phyloP scores from a whole-genome alignment of 1,140 invertebrate genomes.

The Anastrepha ludens region DNA sequence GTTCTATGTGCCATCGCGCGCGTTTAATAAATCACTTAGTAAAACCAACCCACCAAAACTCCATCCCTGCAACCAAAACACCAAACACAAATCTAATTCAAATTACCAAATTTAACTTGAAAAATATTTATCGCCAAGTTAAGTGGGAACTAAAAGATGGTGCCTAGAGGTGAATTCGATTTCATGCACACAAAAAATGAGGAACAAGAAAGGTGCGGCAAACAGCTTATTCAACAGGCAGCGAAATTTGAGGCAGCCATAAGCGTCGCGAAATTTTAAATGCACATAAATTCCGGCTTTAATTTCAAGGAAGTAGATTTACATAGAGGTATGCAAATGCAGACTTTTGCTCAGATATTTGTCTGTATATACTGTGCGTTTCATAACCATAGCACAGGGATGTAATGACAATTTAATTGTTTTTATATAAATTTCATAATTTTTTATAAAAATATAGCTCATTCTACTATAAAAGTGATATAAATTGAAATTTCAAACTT shows the following conservation, averaged over 20 bases:
- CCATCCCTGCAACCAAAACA: background rate
- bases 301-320: background rate
- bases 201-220: background rate
- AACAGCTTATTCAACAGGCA: background rate
- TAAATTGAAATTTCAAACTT: too few relatives aligned
- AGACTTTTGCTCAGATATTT: background rate
- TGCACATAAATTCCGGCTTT: background rate
- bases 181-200: background rate
- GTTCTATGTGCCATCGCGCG: too few relatives aligned
- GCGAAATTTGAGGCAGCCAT: background rate
- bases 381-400: too few relatives aligned
- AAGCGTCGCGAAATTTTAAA: background rate
- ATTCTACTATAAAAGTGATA: too few relatives aligned
- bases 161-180: background rate
- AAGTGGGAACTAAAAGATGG: background rate
- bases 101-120: slow-evolving; percentile 5
- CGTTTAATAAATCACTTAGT: too few relatives aligned
- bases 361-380: background rate
- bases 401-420: too few relatives aligned
- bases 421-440: too few relatives aligned
- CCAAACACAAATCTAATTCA: background rate
- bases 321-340: background rate
- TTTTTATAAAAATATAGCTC: too few relatives aligned
- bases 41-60: too few relatives aligned
- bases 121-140: slow-evolving; percentile 12